These are phyloP conservation scores for Mormyrus proboscirostris DNA, from an alignment of 2,797 vertebrate genomes.

Conservation along the genomic window DNA sequence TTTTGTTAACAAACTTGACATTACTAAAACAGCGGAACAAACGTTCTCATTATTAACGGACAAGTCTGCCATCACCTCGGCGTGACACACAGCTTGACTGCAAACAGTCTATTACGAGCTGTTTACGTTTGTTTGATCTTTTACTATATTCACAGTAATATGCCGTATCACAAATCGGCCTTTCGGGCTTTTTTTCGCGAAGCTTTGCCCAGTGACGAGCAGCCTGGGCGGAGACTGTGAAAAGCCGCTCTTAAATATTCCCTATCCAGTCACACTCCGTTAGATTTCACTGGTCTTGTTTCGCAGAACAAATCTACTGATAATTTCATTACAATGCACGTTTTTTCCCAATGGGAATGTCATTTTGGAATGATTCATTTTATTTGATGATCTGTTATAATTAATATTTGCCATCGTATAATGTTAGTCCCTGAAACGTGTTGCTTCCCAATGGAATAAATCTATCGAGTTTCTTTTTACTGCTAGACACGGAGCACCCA, in stretches of 20 bases:
- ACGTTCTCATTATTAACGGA: background rate
- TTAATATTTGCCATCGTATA: conserved; percentile 21
- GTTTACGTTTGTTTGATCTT: background rate
- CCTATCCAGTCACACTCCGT: conserved; percentile 48
- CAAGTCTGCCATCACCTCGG: background rate
- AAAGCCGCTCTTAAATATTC: conserved; percentile 56
- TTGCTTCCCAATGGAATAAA: conserved; percentile 43
- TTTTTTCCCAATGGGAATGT: conserved; percentile 23
- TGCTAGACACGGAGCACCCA: conserved; percentile 28
- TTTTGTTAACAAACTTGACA: background rate
- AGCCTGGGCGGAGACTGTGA: conserved; percentile 51
- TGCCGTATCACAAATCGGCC: background rate
- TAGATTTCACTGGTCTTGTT: conserved; percentile 36
- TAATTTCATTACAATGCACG: conserved; percentile 39
- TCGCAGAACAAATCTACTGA: conserved; percentile 38
- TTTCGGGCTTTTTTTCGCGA: background rate
- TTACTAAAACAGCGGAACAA: background rate
- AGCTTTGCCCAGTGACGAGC: conserved; percentile 54
- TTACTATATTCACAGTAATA: background rate
- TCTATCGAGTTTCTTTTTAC: conserved; percentile 33
- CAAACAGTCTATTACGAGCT: background rate
- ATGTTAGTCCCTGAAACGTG: conserved; percentile 36
- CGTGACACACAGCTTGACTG: background rate
- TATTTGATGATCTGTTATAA: conserved; percentile 22
- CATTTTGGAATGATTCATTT: conserved; percentile 3